Percentiles rank a stretch among this genome's conserved stretches.
Evolutionary conservation across 2,888 invertebrate genomes (phyloP).

Genomic region (Chelonus formosanus): DNA sequence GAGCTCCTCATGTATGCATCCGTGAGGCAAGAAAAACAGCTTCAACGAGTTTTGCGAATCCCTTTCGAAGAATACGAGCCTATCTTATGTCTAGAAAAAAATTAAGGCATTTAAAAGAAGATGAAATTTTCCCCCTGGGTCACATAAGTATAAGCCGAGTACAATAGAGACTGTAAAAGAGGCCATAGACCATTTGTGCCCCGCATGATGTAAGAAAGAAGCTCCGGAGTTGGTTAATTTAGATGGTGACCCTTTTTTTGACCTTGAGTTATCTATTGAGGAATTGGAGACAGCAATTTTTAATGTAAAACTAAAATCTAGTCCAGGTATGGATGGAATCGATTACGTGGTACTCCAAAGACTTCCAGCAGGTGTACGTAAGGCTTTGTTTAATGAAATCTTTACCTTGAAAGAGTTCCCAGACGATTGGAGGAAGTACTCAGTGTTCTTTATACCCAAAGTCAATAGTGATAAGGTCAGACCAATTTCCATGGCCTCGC

Average conservation of each 20-base stretch:
- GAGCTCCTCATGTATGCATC: too few relatives aligned
- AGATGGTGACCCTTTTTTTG: background rate
- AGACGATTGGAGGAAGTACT: conserved; percentile 33
- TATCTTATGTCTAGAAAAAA: conserved; percentile 24
- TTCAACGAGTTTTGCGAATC: conserved; percentile 24
- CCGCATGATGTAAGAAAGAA: too few relatives aligned
- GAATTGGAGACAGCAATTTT: conserved; percentile 20
- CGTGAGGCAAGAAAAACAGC: conserved; percentile 19
- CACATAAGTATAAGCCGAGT: background rate
- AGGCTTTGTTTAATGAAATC: conserved; percentile 23
- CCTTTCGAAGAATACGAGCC: conserved; percentile 17
- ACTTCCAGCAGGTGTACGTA: background rate
- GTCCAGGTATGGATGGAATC: conserved; percentile 18
- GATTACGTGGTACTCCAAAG: conserved; percentile 21
- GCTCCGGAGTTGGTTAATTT: too few relatives aligned
- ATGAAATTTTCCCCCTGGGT: background rate
- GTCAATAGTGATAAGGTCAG: conserved; percentile 29
- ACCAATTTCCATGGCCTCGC: conserved; percentile 39
- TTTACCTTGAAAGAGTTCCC: conserved; percentile 11
- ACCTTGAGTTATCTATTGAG: background rate
- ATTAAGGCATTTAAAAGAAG: conserved; percentile 30
- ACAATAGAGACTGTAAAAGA: conserved; percentile 2
- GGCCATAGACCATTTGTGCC: conserved; percentile 14
- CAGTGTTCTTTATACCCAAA: conserved; percentile 38
- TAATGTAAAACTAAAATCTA: background rate